phyloP scores from a whole-genome alignment of 2,888 invertebrate genomes.

The Machimus rusticus region DNA sequence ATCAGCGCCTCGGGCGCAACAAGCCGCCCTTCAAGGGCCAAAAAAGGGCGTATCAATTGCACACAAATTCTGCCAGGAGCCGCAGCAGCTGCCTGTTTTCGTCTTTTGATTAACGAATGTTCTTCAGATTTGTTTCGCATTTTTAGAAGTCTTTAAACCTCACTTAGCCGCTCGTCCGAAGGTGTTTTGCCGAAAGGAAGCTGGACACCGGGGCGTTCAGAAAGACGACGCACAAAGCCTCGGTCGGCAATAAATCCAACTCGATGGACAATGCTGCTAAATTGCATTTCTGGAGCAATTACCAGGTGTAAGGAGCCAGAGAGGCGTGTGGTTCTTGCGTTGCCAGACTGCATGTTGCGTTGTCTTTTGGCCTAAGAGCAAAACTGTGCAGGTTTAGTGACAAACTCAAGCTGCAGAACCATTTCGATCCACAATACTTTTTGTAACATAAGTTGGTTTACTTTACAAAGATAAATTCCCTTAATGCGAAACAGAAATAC shows the following conservation, averaged over 20 bases:
- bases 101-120: constrained; percentile 9
- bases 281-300: constrained; percentile 1
- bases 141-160: not conserved
- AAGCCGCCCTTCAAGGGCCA: not conserved
- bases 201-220: not conserved
- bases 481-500: too few species aligned
- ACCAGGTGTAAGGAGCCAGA: constrained; percentile 4
- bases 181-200: not conserved
- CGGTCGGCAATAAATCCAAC: not conserved
- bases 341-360: not conserved
- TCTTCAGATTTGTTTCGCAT: not conserved
- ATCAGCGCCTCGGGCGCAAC: not conserved
- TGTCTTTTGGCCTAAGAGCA: not conserved
- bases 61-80: not conserved
- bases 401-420: not conserved
- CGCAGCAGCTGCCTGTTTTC: not conserved
- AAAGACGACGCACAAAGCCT: not conserved
- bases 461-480: not conserved
- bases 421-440: not conserved
- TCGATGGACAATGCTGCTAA: constrained; percentile 27
- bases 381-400: not conserved
- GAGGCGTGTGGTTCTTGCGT: not conserved
- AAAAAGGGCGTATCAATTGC: not conserved
- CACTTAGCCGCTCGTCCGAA: not conserved
- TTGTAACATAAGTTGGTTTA: not conserved